Conservation (phyloP, 1,140 invertebrate genomes). For the Microplitis mediator region DNA sequence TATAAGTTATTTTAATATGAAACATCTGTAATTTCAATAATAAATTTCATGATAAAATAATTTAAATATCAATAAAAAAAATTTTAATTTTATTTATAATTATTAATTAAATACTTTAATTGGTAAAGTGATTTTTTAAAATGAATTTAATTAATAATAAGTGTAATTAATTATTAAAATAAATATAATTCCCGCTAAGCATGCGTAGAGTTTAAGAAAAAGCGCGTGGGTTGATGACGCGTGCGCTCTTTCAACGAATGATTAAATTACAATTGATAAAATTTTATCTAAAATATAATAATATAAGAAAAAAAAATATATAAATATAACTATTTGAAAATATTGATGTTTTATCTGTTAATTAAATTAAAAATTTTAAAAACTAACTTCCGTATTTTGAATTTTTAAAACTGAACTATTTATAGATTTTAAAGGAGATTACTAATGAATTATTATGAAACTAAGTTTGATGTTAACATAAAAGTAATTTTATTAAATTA, state of each 20-base stretch:
- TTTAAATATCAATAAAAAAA: neutral
- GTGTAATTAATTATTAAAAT: too few relatives aligned
- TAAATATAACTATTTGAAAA: too few relatives aligned
- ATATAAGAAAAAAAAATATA: neutral
- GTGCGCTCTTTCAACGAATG: too few relatives aligned
- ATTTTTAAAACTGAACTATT: neutral
- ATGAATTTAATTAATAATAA: too few relatives aligned
- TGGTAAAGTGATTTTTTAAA: too few relatives aligned
- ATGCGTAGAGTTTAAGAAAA: too few relatives aligned
- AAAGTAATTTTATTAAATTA: neutral
- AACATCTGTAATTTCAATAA: neutral
- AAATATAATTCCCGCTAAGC: too few relatives aligned
- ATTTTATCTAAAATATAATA: neutral
- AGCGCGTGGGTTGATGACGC: too few relatives aligned
- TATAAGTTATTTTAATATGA: neutral
- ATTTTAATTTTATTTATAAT: too few relatives aligned
- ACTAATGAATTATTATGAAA: neutral
- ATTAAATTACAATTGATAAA: too few relatives aligned
- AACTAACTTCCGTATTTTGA: neutral
- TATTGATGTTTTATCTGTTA: neutral
- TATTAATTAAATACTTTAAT: too few relatives aligned
- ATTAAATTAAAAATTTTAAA: neutral
- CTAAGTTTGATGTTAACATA: too few relatives aligned
- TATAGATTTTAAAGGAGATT: slow-evolving; percentile 17
- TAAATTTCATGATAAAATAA: neutral